Conservation (phyloP, 2,888 invertebrate genomes). For the Melanchra persicariae region DNA sequence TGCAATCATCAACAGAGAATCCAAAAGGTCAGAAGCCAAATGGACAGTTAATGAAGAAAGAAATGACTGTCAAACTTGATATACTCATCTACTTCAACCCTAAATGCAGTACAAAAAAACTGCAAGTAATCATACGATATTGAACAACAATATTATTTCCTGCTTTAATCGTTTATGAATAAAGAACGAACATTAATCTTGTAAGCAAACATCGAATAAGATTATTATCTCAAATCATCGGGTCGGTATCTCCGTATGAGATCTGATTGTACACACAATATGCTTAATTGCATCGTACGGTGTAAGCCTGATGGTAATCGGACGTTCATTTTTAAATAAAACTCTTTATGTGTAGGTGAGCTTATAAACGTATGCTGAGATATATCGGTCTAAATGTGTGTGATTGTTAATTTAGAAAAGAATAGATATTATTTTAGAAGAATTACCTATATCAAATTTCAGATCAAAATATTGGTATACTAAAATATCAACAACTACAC, state of each 20-base stretch:
- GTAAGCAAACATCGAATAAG: constrained; percentile 76
- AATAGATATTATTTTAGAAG: neutral
- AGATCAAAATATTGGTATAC: neutral
- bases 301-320: constrained; percentile 61
- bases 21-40: constrained; percentile 17
- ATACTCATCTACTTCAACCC: constrained; percentile 22
- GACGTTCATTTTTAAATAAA: constrained; percentile 59
- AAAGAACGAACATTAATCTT: constrained; percentile 75
- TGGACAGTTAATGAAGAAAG: constrained; percentile 27
- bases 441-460: neutral
- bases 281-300: constrained; percentile 67
- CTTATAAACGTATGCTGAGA: neutral
- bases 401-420: neutral
- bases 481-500: neutral
- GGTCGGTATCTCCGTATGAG: constrained; percentile 77
- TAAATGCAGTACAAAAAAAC: constrained; percentile 34
- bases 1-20: neutral
- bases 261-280: constrained; percentile 67
- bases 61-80: constrained; percentile 22
- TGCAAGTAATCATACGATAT: constrained; percentile 64
- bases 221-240: constrained; percentile 79
- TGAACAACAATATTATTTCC: constrained; percentile 63
- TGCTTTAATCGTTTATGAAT: constrained; percentile 60
- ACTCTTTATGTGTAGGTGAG: constrained; percentile 33
- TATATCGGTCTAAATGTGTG: neutral